These are phyloP conservation scores for Phortica variegata DNA, from an alignment of 1,140 invertebrate species.

Conservation along the genomic window DNA sequence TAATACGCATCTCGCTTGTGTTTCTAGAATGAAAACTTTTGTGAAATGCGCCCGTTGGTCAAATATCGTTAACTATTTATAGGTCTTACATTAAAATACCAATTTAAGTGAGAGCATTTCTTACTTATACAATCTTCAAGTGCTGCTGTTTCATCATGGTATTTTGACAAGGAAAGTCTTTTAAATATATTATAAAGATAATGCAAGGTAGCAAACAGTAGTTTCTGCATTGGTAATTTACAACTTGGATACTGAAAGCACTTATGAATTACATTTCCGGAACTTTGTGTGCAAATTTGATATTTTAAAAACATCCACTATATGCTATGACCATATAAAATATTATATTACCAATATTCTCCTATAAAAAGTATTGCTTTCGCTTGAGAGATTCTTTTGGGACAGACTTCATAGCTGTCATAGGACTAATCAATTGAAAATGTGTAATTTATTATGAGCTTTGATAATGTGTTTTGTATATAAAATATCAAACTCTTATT, in stretches of 20 bases:
- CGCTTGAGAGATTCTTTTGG: too few species aligned
- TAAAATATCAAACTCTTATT: too few species aligned
- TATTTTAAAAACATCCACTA: constrained; percentile 3
- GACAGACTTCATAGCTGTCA: too few species aligned
- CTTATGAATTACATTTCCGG: constrained; percentile 4
- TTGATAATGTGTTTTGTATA: too few species aligned
- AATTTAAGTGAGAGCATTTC: constrained; percentile 24
- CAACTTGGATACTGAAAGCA: not conserved
- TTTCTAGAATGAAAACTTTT: too few species aligned
- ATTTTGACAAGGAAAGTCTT: constrained; percentile 3
- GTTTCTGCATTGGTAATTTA: too few species aligned
- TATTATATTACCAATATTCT: constrained; percentile 9
- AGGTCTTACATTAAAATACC: constrained; percentile 3
- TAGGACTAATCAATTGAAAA: too few species aligned
- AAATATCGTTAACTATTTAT: constrained; percentile 20
- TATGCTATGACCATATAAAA: constrained; percentile 17
- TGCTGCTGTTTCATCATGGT: not conserved
- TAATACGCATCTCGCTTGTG: constrained; percentile 37
- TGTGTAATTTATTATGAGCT: too few species aligned
- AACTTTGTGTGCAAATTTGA: not conserved
- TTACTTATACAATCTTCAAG: not conserved
- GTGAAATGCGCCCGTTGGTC: constrained; percentile 10
- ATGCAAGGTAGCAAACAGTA: not conserved
- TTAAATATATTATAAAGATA: constrained; percentile 16
- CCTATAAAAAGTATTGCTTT: too few species aligned